Percentiles rank a stretch among this genome's conserved stretches.
Conservation (phyloP, 2,797 vertebrate species). For the Atherinosoma microstoma region DNA sequence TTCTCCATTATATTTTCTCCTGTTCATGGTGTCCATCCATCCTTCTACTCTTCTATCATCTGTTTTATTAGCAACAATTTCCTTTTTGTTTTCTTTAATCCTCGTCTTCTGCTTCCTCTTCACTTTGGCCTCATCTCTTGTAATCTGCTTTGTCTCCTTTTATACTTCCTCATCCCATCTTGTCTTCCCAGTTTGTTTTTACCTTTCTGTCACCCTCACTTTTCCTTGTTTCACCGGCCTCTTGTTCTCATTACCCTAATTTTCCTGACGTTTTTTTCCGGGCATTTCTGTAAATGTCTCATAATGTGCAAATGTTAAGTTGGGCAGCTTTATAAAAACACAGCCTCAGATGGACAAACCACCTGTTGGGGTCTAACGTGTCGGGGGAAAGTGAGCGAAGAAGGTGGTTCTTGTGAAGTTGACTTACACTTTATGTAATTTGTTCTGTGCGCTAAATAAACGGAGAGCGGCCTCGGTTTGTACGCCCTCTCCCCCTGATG, state of each 20-base stretch:
- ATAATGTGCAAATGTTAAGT: background rate
- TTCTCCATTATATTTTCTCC: background rate
- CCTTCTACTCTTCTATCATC: background rate
- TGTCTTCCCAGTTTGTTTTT: background rate
- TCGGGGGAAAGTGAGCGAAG: background rate
- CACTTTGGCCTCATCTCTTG: background rate
- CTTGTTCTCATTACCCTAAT: background rate
- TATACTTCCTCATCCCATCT: rapidly evolving
- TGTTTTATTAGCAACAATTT: background rate
- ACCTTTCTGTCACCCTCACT: background rate
- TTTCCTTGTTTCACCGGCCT: background rate
- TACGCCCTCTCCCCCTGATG: background rate
- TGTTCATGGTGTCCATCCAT: background rate
- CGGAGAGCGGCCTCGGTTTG: background rate
- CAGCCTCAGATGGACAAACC: background rate
- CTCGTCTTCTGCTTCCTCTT: background rate
- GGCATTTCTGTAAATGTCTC: background rate
- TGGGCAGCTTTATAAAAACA: background rate
- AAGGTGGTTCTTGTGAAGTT: background rate
- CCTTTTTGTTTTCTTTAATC: background rate
- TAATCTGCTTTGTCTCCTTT: background rate
- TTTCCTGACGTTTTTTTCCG: background rate
- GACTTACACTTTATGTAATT: background rate
- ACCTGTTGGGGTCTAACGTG: background rate
- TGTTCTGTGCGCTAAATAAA: background rate